Evolutionary conservation across 2,888 invertebrate species (phyloP), one percentile per base, ranked within the genome.

Genomic region (Spodoptera picta): DNA sequence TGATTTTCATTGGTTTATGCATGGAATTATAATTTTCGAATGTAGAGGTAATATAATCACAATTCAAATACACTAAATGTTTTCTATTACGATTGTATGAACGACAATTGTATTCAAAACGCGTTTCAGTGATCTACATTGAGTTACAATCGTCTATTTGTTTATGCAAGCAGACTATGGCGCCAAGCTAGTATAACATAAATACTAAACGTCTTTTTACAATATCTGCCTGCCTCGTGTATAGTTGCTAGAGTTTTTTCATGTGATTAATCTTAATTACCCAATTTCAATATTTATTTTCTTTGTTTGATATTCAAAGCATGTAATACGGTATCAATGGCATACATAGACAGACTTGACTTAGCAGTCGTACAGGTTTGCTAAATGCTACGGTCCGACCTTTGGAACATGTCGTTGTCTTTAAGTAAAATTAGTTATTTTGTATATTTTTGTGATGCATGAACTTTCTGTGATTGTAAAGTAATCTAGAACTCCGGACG

Each of bases 211-310:
- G 48, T 58, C 7, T 36, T 56, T 55, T 54, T 42, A 56, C 55
- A n/a, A 53, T 60, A 47, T n/a, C n/a, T 54, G 24, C 41, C 56
- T 23, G 59, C 27, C n/a, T 51, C 27, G 42, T 55, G 48, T 53
- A 44, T 46, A 48, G 70, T 42, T 14, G 19, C 24, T 43, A 43
- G 42, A 65, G 54, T 54, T 60, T 71, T 36, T 72, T 73, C 60
- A 73, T 77, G 61, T 61, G 69, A 77, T 62, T 61, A 72, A 57
- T 76, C 73, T 72, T 60, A 77, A 73, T 73, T 77, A 77, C 51
- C 69, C 58, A 68, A 73, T 68, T 77, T 73, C 56, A 73, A 77
- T 77, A 77, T 73, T 77, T 60, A 73, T 74, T 73, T 73, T 54
- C 58, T 57, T 77, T 77, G 78, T 73, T 72, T 77, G 62, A 54